These are phyloP conservation scores for Natrix natrix DNA, from an alignment of 2,797 vertebrate genomes.

Conservation along the genomic window DNA sequence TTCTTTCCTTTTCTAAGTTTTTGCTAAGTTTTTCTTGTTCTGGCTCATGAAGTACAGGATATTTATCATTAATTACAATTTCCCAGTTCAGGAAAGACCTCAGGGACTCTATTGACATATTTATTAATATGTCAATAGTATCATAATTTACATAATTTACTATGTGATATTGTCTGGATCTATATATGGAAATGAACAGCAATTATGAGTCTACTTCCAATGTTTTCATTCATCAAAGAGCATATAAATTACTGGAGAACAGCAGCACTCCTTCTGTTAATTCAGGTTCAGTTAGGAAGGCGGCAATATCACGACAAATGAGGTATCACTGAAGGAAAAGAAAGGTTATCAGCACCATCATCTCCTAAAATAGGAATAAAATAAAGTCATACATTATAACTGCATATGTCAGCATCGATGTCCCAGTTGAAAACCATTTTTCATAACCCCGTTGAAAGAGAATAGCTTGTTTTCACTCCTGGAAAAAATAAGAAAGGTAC, in stretches of 20 bases:
- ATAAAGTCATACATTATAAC: neutral
- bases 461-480: neutral
- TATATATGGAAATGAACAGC: neutral
- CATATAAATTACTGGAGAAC: neutral
- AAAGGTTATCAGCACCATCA: neutral
- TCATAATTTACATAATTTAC: neutral
- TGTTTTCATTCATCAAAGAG: neutral
- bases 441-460: neutral
- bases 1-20: neutral
- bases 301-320: neutral
- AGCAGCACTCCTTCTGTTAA: neutral
- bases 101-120: neutral
- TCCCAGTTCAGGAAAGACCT: rapidly evolving
- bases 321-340: neutral
- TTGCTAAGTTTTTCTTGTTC: neutral
- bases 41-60: neutral
- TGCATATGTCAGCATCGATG: neutral
- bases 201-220: neutral
- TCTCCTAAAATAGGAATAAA: neutral
- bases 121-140: neutral
- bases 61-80: neutral
- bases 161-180: neutral
- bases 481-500: neutral
- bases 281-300: neutral
- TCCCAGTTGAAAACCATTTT: neutral